Conservation (phyloP, 1,140 invertebrate species). For the Aporrectodea caliginosa region DNA sequence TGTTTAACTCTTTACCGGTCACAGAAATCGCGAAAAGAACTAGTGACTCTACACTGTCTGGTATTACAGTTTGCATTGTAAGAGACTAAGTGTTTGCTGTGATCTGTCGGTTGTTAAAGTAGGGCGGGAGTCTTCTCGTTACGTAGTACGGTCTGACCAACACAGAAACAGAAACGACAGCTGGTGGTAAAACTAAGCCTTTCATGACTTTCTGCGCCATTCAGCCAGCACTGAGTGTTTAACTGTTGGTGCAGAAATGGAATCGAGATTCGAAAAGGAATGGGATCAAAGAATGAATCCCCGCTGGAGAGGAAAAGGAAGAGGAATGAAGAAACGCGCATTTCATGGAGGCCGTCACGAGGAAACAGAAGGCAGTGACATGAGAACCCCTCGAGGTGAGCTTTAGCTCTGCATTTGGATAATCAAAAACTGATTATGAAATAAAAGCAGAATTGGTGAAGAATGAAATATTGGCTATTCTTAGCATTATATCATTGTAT, state of each 20-base stretch:
- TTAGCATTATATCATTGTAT: not conserved
- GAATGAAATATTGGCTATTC: not conserved
- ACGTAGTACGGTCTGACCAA: too few species aligned
- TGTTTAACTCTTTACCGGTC: too few species aligned
- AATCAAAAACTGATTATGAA: not conserved
- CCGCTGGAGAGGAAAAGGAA: not conserved
- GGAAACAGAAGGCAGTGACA: too few species aligned
- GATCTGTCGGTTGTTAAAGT: not conserved
- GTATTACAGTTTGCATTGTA: too few species aligned
- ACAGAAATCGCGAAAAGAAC: too few species aligned
- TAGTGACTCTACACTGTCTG: too few species aligned
- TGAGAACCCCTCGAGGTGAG: too few species aligned
- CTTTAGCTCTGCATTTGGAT: too few species aligned
- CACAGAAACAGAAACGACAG: not conserved
- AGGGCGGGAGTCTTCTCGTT: not conserved
- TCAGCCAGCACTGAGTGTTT: not conserved
- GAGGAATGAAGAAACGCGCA: not conserved
- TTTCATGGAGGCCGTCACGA: not conserved
- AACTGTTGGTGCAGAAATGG: not conserved
- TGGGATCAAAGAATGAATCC: not conserved
- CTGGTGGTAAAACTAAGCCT: not conserved
- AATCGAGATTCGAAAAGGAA: not conserved
- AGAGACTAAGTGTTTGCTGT: too few species aligned
- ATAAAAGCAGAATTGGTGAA: not conserved
- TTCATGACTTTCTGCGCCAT: not conserved